Evolutionary conservation across 2,113 vertebrate genomes (phyloP), one percentile per base, ranked within the genome.

Genomic region (Vicugna pacos): DNA sequence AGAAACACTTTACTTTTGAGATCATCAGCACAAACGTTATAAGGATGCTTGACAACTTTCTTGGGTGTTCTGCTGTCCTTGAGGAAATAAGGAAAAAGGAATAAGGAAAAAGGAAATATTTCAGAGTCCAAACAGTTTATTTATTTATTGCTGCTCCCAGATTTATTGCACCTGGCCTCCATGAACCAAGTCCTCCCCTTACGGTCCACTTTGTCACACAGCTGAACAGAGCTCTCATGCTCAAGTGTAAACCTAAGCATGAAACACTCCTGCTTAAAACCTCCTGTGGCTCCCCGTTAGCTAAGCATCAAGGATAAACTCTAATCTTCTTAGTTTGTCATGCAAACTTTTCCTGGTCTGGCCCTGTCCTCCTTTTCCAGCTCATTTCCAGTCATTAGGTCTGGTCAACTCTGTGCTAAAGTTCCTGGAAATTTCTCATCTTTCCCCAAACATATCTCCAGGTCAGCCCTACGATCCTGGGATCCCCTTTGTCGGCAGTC

Each of bases 371-470:
- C n/a, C 42, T 60, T 81, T 58, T 79, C 35, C 62, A 91, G 58
- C 65, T 50, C 46, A 56, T 72, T 81, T 93, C 91, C 65, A 84
- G 52, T 81, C 35, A 24, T 52, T 38, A 73, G 64, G 72, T 95
- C 76, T n/a, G 62, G 64, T 65, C 5, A 10, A 4, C 60, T 93
- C 38, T 54, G 42, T 8, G 48, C 14, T 42, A 2, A 85, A 42
- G 28, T 93, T 65, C 28, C 54, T 84, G 50, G 91, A 81, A 91
- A 84, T 56, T 24, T 95, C 80, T 80, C 67, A 12, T 94, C 64
- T 89, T 91, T 93, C 76, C 65, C 69, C 82, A 48, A 65, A 62
- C 60, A 6, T 54, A 77, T 80, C 76, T 60, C 24, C 65, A 91
- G 76, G 58, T 84, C 82, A 91, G n/a, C 65, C 60, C 46, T 60